Percentiles rank a stretch among this genome's conserved stretches.
phyloP scores from a whole-genome alignment of 2,888 invertebrate species.

The Encarsia formosa region DNA sequence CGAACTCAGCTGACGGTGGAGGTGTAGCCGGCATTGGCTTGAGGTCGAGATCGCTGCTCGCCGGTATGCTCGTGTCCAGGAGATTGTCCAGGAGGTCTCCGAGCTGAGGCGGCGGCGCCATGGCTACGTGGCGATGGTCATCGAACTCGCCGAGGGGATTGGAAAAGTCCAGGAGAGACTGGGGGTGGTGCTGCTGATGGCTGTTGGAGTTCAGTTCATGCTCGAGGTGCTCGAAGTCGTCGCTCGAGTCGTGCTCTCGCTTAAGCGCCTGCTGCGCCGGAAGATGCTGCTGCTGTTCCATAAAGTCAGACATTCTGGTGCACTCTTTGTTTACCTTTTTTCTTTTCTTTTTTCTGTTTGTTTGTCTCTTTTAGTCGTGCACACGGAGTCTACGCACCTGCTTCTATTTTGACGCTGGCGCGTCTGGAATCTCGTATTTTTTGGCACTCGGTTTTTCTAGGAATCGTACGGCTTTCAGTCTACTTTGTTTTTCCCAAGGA shows the following conservation, averaged over 20 bases:
- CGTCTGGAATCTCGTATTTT: background rate
- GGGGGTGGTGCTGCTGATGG: slow-evolving; percentile 35
- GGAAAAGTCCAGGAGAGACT: slow-evolving; percentile 28
- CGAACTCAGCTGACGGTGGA: slow-evolving; percentile 42
- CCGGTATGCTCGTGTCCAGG: slow-evolving; percentile 34
- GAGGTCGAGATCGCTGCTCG: slow-evolving; percentile 24
- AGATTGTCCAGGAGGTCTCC: slow-evolving; percentile 28
- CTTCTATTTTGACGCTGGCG: background rate
- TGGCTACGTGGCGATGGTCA: too few relatives aligned
- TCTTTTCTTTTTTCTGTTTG: background rate
- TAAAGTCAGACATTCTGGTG: slow-evolving; percentile 21
- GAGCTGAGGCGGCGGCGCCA: slow-evolving; percentile 1
- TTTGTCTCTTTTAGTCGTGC: too few relatives aligned
- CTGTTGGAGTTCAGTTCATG: slow-evolving; percentile 49
- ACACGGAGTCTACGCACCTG: background rate
- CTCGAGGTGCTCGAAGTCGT: slow-evolving; percentile 72
- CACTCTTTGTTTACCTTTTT: background rate
- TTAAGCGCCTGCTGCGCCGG: slow-evolving; percentile 36
- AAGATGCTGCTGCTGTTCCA: slow-evolving; percentile 39
- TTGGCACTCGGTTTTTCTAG: too few relatives aligned
- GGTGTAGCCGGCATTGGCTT: slow-evolving; percentile 41
- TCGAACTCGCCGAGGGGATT: slow-evolving; percentile 4
- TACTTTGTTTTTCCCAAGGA: too few relatives aligned
- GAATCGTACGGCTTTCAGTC: too few relatives aligned
- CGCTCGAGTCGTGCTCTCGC: slow-evolving; percentile 67